These are phyloP conservation scores for Cliona cf. orientalis DNA, from an alignment of 37 sponge, comb jelly and placozoan species.

Conservation along the genomic window DNA sequence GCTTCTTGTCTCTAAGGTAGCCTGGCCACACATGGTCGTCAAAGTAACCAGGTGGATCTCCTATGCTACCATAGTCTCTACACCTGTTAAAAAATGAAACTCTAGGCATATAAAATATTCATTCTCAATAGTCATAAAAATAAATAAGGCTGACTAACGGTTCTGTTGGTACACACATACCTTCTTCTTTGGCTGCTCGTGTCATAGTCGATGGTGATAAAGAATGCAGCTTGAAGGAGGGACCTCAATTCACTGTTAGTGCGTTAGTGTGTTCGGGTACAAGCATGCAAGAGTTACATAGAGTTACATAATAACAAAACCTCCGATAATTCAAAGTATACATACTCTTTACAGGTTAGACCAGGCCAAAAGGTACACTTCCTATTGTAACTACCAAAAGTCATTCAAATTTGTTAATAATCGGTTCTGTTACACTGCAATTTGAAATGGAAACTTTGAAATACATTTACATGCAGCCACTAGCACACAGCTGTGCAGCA, in stretches of 20 bases:
- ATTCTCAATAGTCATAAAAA: neutral
- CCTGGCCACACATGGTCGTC: slow-evolving; percentile 63
- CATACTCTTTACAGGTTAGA: no score
- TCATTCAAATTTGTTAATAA: no score
- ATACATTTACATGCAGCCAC: no score
- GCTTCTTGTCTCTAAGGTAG: slow-evolving; percentile 29
- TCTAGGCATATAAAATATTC: no score
- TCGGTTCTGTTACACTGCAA: no score
- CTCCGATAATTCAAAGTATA: neutral
- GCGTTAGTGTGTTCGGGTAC: neutral
- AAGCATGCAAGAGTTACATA: neutral
- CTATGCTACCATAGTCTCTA: neutral
- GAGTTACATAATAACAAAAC: neutral
- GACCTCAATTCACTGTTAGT: slow-evolving; percentile 6
- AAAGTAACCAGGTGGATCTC: slow-evolving; percentile 56
- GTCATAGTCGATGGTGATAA: slow-evolving; percentile 57
- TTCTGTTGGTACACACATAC: slow-evolving; percentile 1
- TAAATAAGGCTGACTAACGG: neutral
- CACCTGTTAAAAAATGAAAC: neutral
- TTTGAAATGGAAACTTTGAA: no score
- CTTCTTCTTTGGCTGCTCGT: slow-evolving; percentile 31
- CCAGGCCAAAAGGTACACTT: no score
- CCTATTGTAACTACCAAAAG: no score
- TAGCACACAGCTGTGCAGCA: no score
- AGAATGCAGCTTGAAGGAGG: slow-evolving; percentile 22